Evolutionary conservation across 2,888 invertebrate genomes (phyloP), one percentile per base, ranked within the genome.

Genomic region (Pardosa pseudoannulata): DNA sequence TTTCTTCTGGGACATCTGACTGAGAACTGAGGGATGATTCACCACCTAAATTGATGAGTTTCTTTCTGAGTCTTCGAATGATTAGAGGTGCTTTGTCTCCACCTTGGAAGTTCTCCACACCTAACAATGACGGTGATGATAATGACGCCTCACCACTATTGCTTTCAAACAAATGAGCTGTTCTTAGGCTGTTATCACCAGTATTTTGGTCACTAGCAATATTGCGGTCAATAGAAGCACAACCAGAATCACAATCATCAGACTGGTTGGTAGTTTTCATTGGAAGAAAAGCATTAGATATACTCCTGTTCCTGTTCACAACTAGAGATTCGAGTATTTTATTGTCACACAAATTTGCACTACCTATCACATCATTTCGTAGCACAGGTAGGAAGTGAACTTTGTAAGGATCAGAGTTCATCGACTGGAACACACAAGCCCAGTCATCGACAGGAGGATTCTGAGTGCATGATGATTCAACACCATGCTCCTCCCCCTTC

Each of bases 21-120:
- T 81, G 80, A 23, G 74, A 76, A 64, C 72, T 83, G 31, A 76
- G 27, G 13, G 83, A 76, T n/a, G 83, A 83, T 6, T 71, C 76
- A 31, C 64, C 72, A 3, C 41, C 36, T 23, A 75, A 13, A 23
- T 56, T 46, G 7, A 39, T 16, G 28, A 76, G 71, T 65, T 71
- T 83, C n/a, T 65, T 71, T 29, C 78, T 32, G 1, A 76, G 29
- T 5, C 65, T 68, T 16, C 39, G 46, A 27, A 71, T 36, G 11
- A 83, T 71, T 0, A 76, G n/a, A 11, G 76, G 76, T 9, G 67
- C 39, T 2, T 80, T 50, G 27, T 80, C 73, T n/a, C 46, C 68
- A 16, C 32, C 50, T 23, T 79, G 79, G 19, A 78, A 70, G 36
- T 28, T 27, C n/a, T 79, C 79, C 9, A 50, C 50, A n/a, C 41